A percentile compares a stretch with the other conserved stretches of the same genome.
These are phyloP conservation scores for Liodrosophila aerea DNA, from an alignment of 2,888 invertebrate genomes.

Conservation along the genomic window DNA sequence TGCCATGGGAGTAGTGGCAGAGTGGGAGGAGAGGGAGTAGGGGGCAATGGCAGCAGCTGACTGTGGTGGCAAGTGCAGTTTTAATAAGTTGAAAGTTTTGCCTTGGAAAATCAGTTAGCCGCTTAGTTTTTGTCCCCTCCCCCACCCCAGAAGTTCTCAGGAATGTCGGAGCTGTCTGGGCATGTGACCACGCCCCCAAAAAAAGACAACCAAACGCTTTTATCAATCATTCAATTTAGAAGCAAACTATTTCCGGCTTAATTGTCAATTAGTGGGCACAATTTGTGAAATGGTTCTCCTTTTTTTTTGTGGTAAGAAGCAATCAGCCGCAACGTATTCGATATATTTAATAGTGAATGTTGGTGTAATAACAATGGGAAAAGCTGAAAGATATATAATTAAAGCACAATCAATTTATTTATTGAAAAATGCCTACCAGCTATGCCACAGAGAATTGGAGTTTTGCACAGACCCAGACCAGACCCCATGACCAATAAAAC, in stretches of 20 bases:
- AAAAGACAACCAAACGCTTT: slow-evolving; percentile 48
- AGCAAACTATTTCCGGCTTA: slow-evolving; percentile 70
- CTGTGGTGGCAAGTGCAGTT: slow-evolving; percentile 67
- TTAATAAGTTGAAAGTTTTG: slow-evolving; percentile 75
- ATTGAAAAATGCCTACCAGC: slow-evolving; percentile 43
- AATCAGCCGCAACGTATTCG: slow-evolving; percentile 63
- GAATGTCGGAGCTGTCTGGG: slow-evolving; percentile 29
- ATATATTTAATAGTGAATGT: slow-evolving; percentile 6
- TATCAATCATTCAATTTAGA: slow-evolving; percentile 70
- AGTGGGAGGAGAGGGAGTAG: neutral
- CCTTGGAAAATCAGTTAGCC: slow-evolving; percentile 74
- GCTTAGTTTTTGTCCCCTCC: slow-evolving; percentile 52
- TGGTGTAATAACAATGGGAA: neutral
- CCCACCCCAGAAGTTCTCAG: slow-evolving; percentile 22
- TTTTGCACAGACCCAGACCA: slow-evolving; percentile 28
- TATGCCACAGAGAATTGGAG: slow-evolving; percentile 28
- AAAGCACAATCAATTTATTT: slow-evolving; percentile 65
- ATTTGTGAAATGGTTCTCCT: slow-evolving; percentile 51
- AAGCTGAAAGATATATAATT: slow-evolving; percentile 27
- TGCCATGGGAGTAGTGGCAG: slow-evolving; percentile 3
- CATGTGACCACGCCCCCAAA: neutral
- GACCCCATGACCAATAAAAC: slow-evolving; percentile 33
- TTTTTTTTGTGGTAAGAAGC: no score
- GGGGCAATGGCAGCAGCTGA: slow-evolving; percentile 12
- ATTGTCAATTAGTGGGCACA: slow-evolving; percentile 73